phyloP scores from a whole-genome alignment of 1,140 invertebrate genomes.

The Gonatopus flavifemur region DNA sequence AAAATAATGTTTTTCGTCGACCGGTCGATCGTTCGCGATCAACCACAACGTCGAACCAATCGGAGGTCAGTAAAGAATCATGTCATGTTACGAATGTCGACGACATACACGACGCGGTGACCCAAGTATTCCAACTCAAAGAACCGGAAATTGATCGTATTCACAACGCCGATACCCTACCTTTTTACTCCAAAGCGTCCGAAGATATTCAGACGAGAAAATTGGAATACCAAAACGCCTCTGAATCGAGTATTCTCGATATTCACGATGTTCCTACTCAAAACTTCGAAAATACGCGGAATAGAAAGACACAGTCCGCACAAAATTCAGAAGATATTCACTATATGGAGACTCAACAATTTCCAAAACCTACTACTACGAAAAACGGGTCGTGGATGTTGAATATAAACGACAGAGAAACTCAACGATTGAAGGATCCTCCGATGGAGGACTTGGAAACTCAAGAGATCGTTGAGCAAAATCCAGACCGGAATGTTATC shows the following conservation, averaged over 20 bases:
- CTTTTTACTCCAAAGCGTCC: background rate
- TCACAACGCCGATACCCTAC: too few species aligned
- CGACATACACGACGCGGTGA: slow-evolving; percentile 22
- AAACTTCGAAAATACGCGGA: background rate
- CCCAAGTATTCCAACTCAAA: too few species aligned
- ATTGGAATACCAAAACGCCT: too few species aligned
- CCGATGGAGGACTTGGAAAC: slow-evolving; percentile 9
- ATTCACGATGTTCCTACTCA: too few species aligned
- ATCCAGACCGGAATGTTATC: too few species aligned
- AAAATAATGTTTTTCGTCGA: slow-evolving; percentile 6
- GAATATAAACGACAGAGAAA: slow-evolving; percentile 22
- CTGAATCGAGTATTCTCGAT: too few species aligned
- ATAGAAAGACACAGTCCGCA: background rate
- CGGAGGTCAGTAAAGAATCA: background rate
- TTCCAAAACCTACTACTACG: background rate
- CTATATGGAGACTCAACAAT: slow-evolving; percentile 14
- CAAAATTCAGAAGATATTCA: too few species aligned
- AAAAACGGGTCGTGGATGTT: background rate
- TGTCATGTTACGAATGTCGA: background rate
- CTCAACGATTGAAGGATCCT: slow-evolving; percentile 7
- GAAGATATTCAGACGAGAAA: background rate
- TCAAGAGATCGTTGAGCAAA: background rate
- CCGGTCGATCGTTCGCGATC: slow-evolving; percentile 10
- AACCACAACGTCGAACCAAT: background rate
- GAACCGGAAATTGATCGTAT: too few species aligned